phyloP scores from a whole-genome alignment of 2,888 invertebrate species.

The Hoplodrina blanda region DNA sequence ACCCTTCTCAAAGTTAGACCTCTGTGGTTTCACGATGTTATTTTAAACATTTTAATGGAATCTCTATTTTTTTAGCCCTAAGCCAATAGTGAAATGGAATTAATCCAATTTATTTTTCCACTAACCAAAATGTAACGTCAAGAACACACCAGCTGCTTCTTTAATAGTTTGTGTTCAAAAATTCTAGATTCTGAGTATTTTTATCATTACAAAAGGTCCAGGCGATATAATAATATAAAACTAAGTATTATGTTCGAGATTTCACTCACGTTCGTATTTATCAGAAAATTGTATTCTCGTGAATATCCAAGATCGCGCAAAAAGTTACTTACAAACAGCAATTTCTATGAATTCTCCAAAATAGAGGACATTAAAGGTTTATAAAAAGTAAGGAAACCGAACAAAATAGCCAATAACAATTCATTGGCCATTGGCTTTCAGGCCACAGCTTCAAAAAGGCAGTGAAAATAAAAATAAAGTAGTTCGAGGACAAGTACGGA shows the following conservation, averaged over 20 bases:
- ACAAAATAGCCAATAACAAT: slow-evolving; percentile 38
- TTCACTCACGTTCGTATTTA: no score
- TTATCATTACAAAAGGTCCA: no score
- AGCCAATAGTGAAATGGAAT: slow-evolving; percentile 32
- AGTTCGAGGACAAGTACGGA: slow-evolving; percentile 33
- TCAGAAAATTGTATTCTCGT: no score
- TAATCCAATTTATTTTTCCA: slow-evolving; percentile 13
- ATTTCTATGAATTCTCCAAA: not conserved
- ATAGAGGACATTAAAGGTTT: slow-evolving; percentile 20
- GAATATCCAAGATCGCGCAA: not conserved
- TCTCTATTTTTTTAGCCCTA: slow-evolving; percentile 41
- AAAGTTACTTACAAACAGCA: not conserved
- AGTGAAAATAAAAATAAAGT: slow-evolving; percentile 49
- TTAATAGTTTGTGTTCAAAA: not conserved
- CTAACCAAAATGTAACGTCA: not conserved
- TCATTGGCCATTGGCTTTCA: slow-evolving; percentile 33
- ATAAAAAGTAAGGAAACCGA: slow-evolving; percentile 14
- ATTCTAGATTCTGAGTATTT: not conserved
- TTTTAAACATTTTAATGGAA: slow-evolving; percentile 53
- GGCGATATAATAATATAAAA: not conserved
- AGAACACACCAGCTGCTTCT: no score
- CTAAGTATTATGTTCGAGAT: no score
- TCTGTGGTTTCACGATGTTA: slow-evolving; percentile 35
- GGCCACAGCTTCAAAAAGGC: slow-evolving; percentile 24
- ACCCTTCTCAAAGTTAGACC: slow-evolving; percentile 51